phyloP scores from a whole-genome alignment of 2,888 invertebrate genomes.

The Torymus aiolomorphi region DNA sequence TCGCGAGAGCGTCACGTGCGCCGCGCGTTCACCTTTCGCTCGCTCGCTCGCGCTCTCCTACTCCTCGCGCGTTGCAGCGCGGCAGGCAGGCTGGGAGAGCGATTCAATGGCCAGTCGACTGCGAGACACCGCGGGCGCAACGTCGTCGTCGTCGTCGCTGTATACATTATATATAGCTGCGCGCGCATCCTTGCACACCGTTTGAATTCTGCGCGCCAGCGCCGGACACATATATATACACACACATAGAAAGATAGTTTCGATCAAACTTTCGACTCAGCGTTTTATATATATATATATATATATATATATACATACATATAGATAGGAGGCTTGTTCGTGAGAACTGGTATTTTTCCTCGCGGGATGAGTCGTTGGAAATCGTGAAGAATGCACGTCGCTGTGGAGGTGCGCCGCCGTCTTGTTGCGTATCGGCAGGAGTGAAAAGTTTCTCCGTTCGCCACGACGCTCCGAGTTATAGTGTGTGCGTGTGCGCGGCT shows the following conservation, averaged over 20 bases:
- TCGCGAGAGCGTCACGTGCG: too few species aligned
- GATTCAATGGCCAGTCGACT: slow-evolving; percentile 35
- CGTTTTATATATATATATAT: too few species aligned
- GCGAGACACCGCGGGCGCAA: slow-evolving; percentile 44
- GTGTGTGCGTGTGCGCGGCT: too few species aligned
- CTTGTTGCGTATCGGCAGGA: not conserved
- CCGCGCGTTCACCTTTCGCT: slow-evolving; percentile 30
- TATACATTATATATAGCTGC: not conserved
- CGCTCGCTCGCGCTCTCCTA: slow-evolving; percentile 1
- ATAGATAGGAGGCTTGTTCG: too few species aligned
- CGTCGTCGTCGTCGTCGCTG: slow-evolving; percentile 13
- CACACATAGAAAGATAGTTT: not conserved
- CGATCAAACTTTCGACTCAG: slow-evolving; percentile 19
- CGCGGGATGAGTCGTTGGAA: not conserved
- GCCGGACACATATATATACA: too few species aligned
- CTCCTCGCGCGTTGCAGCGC: too few species aligned
- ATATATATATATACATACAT: too few species aligned
- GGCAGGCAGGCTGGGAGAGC: not conserved
- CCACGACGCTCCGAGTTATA: too few species aligned
- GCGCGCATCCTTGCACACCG: not conserved
- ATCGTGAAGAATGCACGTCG: too few species aligned
- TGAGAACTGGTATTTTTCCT: too few species aligned
- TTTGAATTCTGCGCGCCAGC: not conserved
- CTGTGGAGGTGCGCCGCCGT: too few species aligned
- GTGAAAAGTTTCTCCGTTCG: not conserved